These are phyloP conservation scores for Noctua janthe DNA, from an alignment of 2,888 invertebrate genomes.

Conservation along the genomic window DNA sequence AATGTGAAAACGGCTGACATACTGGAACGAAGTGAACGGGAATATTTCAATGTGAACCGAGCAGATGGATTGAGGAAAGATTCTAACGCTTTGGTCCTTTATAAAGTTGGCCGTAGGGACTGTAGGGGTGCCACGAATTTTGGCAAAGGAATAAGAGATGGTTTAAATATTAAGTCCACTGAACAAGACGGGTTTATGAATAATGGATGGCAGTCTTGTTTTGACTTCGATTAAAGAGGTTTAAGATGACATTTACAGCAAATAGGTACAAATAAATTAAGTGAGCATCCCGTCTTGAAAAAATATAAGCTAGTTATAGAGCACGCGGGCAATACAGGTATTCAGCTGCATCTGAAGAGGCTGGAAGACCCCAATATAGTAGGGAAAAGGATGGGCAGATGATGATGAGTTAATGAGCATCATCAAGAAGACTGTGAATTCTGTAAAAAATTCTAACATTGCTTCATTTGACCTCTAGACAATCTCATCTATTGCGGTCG, in stretches of 20 bases:
- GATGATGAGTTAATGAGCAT: background rate
- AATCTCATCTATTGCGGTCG: background rate
- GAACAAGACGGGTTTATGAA: conserved; percentile 23
- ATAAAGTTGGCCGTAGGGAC: conserved; percentile 73
- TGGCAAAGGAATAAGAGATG: conserved; percentile 20
- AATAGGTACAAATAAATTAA: background rate
- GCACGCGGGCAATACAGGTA: too few species aligned
- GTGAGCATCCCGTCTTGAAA: background rate
- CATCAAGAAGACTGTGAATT: background rate
- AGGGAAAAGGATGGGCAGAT: background rate
- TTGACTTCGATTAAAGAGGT: background rate
- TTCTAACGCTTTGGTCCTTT: conserved; percentile 73
- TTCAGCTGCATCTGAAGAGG: too few species aligned
- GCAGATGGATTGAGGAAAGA: conserved; percentile 73
- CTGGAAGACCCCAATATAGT: too few species aligned
- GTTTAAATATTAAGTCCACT: conserved; percentile 14
- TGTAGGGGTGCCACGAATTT: conserved; percentile 31
- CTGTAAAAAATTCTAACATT: background rate
- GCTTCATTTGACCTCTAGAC: background rate
- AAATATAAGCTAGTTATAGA: background rate
- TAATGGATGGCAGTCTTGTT: conserved; percentile 22
- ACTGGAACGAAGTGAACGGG: conserved; percentile 64
- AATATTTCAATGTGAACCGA: conserved; percentile 75
- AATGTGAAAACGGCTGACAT: conserved; percentile 65
- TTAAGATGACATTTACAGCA: background rate